These are phyloP conservation scores for Berghia stephanieae DNA, from an alignment of 1,140 invertebrate genomes.

Conservation along the genomic window DNA sequence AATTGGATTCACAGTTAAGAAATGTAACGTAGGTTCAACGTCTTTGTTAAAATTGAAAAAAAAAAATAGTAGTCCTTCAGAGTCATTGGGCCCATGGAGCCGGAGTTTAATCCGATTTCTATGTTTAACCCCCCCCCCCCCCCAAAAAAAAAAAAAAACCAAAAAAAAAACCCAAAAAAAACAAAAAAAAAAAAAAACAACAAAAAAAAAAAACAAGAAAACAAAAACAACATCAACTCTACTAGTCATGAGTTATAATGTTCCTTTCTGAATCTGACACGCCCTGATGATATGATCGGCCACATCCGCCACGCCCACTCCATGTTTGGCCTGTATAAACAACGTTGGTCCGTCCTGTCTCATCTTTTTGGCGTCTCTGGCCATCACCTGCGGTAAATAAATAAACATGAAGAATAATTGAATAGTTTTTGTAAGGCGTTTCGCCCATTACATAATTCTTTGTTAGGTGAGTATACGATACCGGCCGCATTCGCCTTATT, in stretches of 20 bases:
- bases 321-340: slow-evolving; percentile 63
- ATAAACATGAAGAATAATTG: neutral
- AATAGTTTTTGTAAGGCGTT: neutral
- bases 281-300: slow-evolving; percentile 43
- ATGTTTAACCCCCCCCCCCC: no score
- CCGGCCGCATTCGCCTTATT: no score
- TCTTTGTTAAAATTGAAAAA: neutral
- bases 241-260: no score
- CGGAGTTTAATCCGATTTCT: no score
- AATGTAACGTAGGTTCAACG: no score
- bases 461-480: no score
- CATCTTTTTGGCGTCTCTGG: slow-evolving; percentile 60
- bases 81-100: neutral
- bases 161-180: no score
- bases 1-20: no score
- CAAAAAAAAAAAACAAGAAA: neutral
- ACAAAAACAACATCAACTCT: no score
- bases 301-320: slow-evolving; percentile 56
- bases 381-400: slow-evolving; percentile 57
- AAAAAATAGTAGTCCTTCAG: neutral
- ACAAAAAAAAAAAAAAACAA: neutral
- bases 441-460: neutral
- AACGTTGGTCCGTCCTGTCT: slow-evolving; percentile 61
- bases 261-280: slow-evolving; percentile 20
- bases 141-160: no score